These are phyloP conservation scores for Lycocerus yunnanus DNA, from an alignment of 2,888 invertebrate species.

Conservation along the genomic window DNA sequence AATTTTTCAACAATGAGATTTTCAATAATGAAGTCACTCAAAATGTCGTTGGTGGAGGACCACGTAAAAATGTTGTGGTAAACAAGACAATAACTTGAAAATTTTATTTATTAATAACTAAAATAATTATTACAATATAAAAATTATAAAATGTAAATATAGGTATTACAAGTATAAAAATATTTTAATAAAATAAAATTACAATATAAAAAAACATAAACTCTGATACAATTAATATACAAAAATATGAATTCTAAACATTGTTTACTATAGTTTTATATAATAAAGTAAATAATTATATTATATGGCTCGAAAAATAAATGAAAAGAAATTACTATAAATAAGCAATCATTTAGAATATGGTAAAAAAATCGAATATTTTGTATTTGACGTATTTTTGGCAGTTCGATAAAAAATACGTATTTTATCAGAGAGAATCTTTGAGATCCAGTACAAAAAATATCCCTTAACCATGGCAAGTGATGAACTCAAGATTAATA, in stretches of 20 bases:
- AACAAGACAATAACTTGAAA: constrained; percentile 28
- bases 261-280: not conserved
- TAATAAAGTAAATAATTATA: constrained; percentile 1
- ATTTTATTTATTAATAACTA: constrained; percentile 46
- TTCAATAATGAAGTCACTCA: no score
- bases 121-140: constrained; percentile 53
- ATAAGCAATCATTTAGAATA: constrained; percentile 33
- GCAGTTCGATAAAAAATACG: constrained; percentile 26
- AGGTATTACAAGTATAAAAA: constrained; percentile 53
- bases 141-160: constrained; percentile 56
- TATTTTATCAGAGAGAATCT: constrained; percentile 23
- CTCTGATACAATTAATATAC: constrained; percentile 53
- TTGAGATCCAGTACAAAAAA: constrained; percentile 50
- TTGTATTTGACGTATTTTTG: constrained; percentile 30
- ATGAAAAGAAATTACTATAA: constrained; percentile 28
- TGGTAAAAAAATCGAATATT: constrained; percentile 35
- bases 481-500: constrained; percentile 41
- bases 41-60: no score
- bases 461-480: constrained; percentile 54
- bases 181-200: constrained; percentile 55
- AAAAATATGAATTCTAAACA: constrained; percentile 42
- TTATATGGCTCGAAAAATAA: constrained; percentile 41
- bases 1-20: no score
- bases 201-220: constrained; percentile 53
- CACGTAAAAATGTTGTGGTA: no score